A percentile compares a stretch with the other conserved stretches of the same genome.
Conservation (phyloP, 1,140 invertebrate genomes). For the Lordiphosa stackelbergi region DNA sequence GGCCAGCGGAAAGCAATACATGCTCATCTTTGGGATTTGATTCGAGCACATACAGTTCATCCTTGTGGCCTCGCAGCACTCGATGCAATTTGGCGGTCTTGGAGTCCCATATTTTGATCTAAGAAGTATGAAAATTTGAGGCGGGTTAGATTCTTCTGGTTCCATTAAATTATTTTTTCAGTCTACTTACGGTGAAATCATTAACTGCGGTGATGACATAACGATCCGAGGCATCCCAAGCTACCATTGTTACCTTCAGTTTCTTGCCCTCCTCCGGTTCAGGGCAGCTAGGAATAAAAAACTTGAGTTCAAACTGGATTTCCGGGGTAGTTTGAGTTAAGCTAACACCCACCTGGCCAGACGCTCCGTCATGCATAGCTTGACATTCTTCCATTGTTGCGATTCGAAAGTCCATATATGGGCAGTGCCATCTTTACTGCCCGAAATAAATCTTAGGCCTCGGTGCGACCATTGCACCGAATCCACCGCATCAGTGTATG, state of each 20-base stretch:
- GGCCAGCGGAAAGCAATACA: slow-evolving; percentile 92
- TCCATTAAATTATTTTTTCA: neutral
- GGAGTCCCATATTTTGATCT: slow-evolving; percentile 94
- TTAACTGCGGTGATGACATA: slow-evolving; percentile 94
- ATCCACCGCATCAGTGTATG: slow-evolving; percentile 95
- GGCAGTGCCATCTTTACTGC: slow-evolving; percentile 97
- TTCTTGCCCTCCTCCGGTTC: slow-evolving; percentile 83
- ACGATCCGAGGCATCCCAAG: slow-evolving; percentile 93
- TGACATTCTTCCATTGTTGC: slow-evolving; percentile 90
- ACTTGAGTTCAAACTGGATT: neutral
- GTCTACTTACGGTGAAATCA: slow-evolving; percentile 77
- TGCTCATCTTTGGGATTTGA: slow-evolving; percentile 91
- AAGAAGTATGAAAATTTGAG: neutral
- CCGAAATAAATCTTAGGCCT: slow-evolving; percentile 92
- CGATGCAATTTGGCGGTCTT: slow-evolving; percentile 82
- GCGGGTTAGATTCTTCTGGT: too few species aligned
- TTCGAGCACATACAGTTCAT: slow-evolving; percentile 97
- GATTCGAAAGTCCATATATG: slow-evolving; percentile 94
- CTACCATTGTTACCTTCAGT: slow-evolving; percentile 95
- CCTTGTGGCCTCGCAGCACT: slow-evolving; percentile 89
- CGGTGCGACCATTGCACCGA: slow-evolving; percentile 96
- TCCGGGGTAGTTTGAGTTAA: fast-evolving
- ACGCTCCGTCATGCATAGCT: slow-evolving; percentile 86
- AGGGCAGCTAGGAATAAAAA: slow-evolving; percentile 76
- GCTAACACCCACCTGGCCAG: slow-evolving; percentile 80